phyloP scores from a whole-genome alignment of 2,888 invertebrate species.

The Campoplex capitator region DNA sequence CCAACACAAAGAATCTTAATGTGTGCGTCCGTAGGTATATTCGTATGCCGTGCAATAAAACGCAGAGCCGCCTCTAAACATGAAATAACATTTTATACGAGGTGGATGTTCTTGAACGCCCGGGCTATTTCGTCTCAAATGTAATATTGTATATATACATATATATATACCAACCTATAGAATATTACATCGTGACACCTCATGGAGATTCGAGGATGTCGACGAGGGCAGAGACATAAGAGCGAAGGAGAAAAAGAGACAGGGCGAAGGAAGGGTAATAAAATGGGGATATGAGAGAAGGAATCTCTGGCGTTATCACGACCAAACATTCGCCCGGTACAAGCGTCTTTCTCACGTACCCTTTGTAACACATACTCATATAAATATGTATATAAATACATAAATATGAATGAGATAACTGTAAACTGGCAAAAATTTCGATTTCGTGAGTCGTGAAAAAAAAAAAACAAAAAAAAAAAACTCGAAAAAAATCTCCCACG shows the following conservation, averaged over 20 bases:
- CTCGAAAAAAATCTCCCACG: neutral
- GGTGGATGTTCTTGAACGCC: constrained; percentile 52
- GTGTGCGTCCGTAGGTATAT: neutral
- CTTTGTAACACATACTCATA: constrained; percentile 28
- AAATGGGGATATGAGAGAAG: constrained; percentile 55
- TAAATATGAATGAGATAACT: constrained; percentile 17
- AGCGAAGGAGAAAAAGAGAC: constrained; percentile 14
- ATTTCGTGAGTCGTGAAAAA: neutral
- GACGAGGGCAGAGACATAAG: constrained; percentile 21
- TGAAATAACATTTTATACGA: constrained; percentile 64
- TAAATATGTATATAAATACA: constrained; percentile 17
- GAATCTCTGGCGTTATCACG: constrained; percentile 60
- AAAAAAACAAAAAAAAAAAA: no score
- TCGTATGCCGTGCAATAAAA: constrained; percentile 51
- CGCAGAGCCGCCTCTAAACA: constrained; percentile 52
- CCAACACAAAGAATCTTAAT: neutral
- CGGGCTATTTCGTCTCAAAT: constrained; percentile 15
- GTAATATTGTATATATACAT: constrained; percentile 39
- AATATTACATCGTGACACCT: constrained; percentile 20
- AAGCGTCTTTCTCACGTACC: constrained; percentile 29
- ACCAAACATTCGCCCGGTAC: constrained; percentile 61
- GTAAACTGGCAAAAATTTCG: neutral
- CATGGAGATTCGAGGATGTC: constrained; percentile 57
- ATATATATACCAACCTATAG: constrained; percentile 22
- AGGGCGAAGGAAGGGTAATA: constrained; percentile 40